Conservation (phyloP, 2,888 invertebrate species). For the Ectemnius cavifrons region DNA sequence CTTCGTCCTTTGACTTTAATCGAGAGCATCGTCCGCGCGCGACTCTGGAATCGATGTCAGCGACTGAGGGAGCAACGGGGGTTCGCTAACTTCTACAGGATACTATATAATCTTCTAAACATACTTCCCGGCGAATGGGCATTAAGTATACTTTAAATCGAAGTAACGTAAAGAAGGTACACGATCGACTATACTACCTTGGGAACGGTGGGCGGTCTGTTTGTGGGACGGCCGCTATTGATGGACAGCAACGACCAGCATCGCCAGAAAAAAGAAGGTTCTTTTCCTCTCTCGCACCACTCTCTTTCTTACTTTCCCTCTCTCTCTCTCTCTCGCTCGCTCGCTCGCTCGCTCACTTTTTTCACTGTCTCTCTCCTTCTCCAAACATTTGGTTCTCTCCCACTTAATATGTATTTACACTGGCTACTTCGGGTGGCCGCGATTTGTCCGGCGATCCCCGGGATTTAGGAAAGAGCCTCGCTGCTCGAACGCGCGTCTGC, state of each 20-base stretch:
- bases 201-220: slow-evolving; percentile 64
- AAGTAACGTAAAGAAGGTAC: slow-evolving; percentile 64
- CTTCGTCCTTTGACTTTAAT: background rate
- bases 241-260: slow-evolving; percentile 77
- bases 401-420: slow-evolving; percentile 59
- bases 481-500: no score
- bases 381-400: slow-evolving; percentile 60
- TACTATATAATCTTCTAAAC: slow-evolving; percentile 51
- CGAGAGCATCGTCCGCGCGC: background rate
- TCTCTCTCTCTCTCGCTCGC: background rate
- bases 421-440: slow-evolving; percentile 51
- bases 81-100: slow-evolving; percentile 47
- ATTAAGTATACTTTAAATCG: slow-evolving; percentile 64
- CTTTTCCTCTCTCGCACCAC: slow-evolving; percentile 33
- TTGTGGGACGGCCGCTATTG: slow-evolving; percentile 74
- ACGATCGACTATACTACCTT: slow-evolving; percentile 64
- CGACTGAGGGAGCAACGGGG: slow-evolving; percentile 19
- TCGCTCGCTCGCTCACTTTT: slow-evolving; percentile 21
- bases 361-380: slow-evolving; percentile 40
- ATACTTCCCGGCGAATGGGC: slow-evolving; percentile 52
- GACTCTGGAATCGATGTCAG: no score
- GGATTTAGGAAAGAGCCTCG: slow-evolving; percentile 15
- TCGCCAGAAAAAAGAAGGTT: slow-evolving; percentile 71
- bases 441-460: slow-evolving; percentile 12
- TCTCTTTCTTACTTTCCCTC: slow-evolving; percentile 24